Evolutionary conservation across 2,113 vertebrate species (phyloP).

Genomic region (Cyanoderma ruficeps): DNA sequence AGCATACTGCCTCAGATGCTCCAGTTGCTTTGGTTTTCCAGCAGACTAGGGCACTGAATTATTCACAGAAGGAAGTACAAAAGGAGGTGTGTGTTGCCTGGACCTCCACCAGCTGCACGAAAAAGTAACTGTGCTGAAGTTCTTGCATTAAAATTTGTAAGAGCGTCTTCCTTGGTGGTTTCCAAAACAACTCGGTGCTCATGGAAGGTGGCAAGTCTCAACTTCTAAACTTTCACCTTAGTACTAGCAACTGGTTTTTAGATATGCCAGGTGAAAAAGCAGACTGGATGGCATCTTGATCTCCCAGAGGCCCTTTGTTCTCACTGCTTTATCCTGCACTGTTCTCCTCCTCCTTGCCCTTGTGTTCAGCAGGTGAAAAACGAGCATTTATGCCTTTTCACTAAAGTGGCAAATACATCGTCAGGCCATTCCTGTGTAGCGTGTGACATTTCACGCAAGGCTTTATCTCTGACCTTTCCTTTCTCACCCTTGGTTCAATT

Average conservation of each 20-base stretch:
- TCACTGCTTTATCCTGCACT: neutral
- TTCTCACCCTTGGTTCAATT: slow-evolving; percentile 28
- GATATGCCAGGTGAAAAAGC: neutral
- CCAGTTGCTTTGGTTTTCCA: neutral
- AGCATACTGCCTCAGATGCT: neutral
- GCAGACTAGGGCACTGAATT: neutral
- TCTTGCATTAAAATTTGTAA: neutral
- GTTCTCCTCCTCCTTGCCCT: neutral
- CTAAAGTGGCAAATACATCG: neutral
- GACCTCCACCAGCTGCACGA: neutral
- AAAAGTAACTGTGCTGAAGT: neutral
- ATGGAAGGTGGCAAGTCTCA: neutral
- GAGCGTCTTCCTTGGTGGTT: neutral
- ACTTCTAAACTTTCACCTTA: neutral
- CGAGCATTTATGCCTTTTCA: neutral
- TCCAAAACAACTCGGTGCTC: neutral
- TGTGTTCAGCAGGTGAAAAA: neutral
- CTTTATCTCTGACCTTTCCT: slow-evolving; percentile 53
- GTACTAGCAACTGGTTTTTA: neutral
- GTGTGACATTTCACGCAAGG: slow-evolving; percentile 19
- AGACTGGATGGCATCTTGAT: neutral
- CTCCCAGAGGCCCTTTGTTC: neutral
- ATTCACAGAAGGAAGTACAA: neutral
- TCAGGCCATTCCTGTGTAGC: neutral
- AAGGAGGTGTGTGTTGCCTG: fast-evolving